Evolutionary conservation across 2,797 vertebrate species (phyloP).

Genomic region (Falco berigora): DNA sequence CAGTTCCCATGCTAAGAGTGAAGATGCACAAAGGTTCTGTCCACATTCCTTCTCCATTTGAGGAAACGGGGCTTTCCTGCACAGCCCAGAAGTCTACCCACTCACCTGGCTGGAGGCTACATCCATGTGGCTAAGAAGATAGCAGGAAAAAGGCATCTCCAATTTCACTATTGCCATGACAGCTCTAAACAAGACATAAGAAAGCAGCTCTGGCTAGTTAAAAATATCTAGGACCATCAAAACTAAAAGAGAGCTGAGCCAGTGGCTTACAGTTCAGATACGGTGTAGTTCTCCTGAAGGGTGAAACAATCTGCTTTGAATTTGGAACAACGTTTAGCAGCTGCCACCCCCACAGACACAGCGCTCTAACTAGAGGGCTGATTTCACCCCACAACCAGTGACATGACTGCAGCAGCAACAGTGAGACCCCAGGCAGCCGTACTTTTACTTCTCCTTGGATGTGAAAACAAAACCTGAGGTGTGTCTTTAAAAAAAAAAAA

Average conservation of each 20-base stretch:
- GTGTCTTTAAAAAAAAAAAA: neutral
- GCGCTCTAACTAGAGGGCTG: neutral
- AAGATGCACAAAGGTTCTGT: rapidly evolving
- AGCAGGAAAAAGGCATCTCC: neutral
- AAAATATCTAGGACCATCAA: neutral
- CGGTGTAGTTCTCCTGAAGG: neutral
- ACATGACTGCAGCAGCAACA: neutral
- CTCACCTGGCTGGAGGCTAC: conserved; percentile 14
- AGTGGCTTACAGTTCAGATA: neutral
- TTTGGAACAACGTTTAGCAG: neutral
- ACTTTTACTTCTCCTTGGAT: neutral
- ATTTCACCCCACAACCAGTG: neutral
- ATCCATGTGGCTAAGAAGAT: neutral
- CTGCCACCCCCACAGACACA: neutral
- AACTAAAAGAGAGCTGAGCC: neutral
- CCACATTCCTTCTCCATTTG: neutral
- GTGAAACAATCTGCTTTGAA: neutral
- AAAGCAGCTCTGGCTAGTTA: neutral
- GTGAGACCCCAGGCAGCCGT: neutral
- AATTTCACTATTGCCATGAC: neutral
- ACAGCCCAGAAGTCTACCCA: neutral
- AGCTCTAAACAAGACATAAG: neutral
- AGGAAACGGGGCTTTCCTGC: neutral
- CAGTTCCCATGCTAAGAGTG: neutral
- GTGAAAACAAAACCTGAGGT: neutral